Evolutionary conservation across 2,888 invertebrate species (phyloP).

Genomic region (Epistrophe eligans): DNA sequence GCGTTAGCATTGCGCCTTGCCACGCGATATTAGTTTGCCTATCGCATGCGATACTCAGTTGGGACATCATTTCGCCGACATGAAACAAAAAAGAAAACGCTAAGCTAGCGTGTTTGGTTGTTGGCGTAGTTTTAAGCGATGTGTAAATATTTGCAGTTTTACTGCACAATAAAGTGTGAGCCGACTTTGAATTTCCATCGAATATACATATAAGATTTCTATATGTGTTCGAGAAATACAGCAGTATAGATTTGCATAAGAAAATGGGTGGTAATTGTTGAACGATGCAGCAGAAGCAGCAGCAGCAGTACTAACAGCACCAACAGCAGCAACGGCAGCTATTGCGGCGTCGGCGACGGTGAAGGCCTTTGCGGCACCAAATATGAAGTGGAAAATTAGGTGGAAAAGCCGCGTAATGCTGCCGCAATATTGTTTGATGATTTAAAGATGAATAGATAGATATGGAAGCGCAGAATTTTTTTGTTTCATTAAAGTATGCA

Average conservation of each 20-base stretch:
- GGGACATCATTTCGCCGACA: conserved; percentile 41
- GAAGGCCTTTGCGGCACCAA: conserved; percentile 58
- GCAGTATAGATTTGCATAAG: conserved; percentile 58
- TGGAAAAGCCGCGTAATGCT: conserved; percentile 53
- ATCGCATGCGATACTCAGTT: conserved; percentile 56
- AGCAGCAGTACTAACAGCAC: neutral
- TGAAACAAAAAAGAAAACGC: conserved; percentile 29
- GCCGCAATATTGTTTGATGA: conserved; percentile 38
- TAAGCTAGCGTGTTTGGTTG: conserved; percentile 58
- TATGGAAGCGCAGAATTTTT: neutral
- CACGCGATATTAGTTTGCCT: conserved; percentile 72
- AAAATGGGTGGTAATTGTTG: conserved; percentile 60
- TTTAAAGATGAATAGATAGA: conserved; percentile 38
- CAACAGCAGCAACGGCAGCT: neutral
- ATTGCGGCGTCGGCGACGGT: neutral
- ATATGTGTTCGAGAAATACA: conserved; percentile 45
- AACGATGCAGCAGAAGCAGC: neutral
- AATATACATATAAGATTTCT: neutral
- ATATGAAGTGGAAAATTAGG: conserved; percentile 57
- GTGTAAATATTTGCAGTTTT: conserved; percentile 73
- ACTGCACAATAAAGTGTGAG: conserved; percentile 74
- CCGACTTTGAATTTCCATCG: conserved; percentile 63
- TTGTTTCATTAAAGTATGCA: neutral
- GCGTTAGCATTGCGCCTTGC: conserved; percentile 62
- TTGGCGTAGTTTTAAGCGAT: conserved; percentile 74